Base-by-base conservation (phyloP, 37 sponge, comb jelly and placozoan genomes). In the Beroe ovata region DNA sequence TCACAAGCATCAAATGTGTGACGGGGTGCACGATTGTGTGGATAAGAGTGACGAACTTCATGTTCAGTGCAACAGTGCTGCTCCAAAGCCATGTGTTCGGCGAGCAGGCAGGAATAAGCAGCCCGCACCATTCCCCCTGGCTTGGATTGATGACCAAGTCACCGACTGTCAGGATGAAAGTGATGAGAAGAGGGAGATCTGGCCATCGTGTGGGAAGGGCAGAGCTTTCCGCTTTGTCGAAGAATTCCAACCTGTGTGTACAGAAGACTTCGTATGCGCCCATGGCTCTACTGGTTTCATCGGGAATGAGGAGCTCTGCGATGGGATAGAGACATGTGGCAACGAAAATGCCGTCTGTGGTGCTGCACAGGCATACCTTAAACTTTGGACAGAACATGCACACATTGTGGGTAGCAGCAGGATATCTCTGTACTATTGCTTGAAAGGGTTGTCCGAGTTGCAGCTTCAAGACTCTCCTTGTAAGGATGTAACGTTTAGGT, bases 1-100 rank as follows among this genome's bases (percentile, higher is more conserved):
- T 29, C 69, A 66, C 69, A 66, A 66, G 36, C 69, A 66, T 33
- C 25, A 32, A 26, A 66, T 66, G 69, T 66, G 69, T 66, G 69
- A 66, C 69, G 30, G 36, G 2, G 36, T 32, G 1, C 1, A 25
- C 14, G 69, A 66, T 30, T 66, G 69, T 30, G 11, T 19, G 14
- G 69, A 66, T 66, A 8, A 16, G 34, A 66, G 69, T 66, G 69
- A 66, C 34, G 69, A 66, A 30, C 16, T 29, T 34, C 1, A 66
- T 32, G 2, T 18, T 14, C 29, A 34, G 36, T 66, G 69, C 16
- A 2, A 26, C 18, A 25, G 8, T 14, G 36, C 34, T 18, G 34
- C 69, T 6, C 35, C 25, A 18, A 37, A 66, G 8, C 18, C 69
- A 14, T 66, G 69, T 66, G 18, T 26, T 33, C 33, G 69, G 34